Percentiles rank a stretch among this genome's conserved stretches.
Evolutionary conservation across 1,140 invertebrate species (phyloP).

Genomic region (Ectropis grisescens): DNA sequence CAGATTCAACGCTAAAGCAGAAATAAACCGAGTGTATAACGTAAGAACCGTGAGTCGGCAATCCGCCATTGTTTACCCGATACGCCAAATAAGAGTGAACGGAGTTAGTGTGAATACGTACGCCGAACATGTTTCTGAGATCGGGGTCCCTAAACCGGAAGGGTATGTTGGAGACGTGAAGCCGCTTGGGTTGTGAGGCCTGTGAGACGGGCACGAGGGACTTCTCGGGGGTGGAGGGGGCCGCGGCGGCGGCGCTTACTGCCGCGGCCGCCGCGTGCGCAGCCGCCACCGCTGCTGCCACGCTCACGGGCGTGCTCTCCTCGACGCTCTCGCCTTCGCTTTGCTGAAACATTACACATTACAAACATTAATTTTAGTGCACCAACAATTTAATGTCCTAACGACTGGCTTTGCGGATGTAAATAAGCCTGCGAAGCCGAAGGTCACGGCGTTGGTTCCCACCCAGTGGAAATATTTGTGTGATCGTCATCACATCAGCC

Average conservation of each 20-base stretch:
- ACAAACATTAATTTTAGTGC: neutral
- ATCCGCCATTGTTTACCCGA: no score
- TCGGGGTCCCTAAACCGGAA: slow-evolving; percentile 98
- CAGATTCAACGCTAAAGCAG: no score
- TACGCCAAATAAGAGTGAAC: no score
- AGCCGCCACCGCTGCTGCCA: slow-evolving; percentile 37
- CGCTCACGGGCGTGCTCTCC: slow-evolving; percentile 44
- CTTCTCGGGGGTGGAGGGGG: slow-evolving; percentile 34
- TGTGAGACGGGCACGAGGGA: slow-evolving; percentile 54
- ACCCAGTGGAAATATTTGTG: no score
- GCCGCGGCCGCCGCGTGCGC: slow-evolving; percentile 69
- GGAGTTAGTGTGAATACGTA: slow-evolving; percentile 73
- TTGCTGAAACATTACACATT: slow-evolving; percentile 44
- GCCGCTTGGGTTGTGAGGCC: slow-evolving; percentile 82
- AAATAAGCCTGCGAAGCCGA: no score
- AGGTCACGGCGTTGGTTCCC: no score
- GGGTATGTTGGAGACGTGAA: slow-evolving; percentile 98
- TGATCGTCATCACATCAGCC: no score
- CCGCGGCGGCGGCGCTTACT: slow-evolving; percentile 76
- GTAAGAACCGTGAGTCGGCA: no score
- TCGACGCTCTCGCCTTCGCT: slow-evolving; percentile 50
- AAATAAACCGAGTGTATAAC: no score
- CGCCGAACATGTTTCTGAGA: slow-evolving; percentile 97
- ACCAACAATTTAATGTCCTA: no score
- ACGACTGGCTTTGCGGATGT: no score